These are phyloP conservation scores for Alectoris magna DNA, from an alignment of 2,797 vertebrate genomes.

Conservation along the genomic window DNA sequence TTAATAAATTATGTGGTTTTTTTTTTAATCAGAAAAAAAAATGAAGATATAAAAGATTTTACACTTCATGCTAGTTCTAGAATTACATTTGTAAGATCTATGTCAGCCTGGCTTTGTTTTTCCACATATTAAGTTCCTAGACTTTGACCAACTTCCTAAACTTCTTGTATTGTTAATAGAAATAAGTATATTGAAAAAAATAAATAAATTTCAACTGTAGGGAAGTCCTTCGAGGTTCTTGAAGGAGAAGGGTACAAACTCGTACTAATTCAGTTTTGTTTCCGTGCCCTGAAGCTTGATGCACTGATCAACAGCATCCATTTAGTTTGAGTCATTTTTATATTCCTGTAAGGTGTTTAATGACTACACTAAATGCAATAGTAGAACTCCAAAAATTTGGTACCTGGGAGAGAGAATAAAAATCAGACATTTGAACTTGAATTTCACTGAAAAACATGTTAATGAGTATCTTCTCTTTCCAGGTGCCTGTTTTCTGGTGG, in stretches of 20 bases:
- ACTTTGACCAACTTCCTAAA: background rate
- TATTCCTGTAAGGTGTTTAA: background rate
- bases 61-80: conserved; percentile 15
- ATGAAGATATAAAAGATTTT: background rate
- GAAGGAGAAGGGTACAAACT: background rate
- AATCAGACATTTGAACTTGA: background rate
- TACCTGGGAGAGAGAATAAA: background rate
- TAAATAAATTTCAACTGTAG: background rate
- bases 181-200: fast-evolving
- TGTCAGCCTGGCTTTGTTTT: background rate
- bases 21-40: background rate
- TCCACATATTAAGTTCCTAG: background rate
- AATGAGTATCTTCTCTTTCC: background rate
- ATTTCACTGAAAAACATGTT: background rate
- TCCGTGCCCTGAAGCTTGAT: background rate
- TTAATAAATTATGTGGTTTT: conserved; percentile 26
- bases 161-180: background rate
- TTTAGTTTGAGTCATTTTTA: background rate
- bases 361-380: background rate
- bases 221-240: background rate
- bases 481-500: background rate
- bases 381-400: background rate
- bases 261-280: background rate
- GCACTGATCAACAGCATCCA: background rate
- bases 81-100: background rate